Evolutionary conservation across 2,797 vertebrate genomes (phyloP).

Genomic region (Trachurus trachurus): DNA sequence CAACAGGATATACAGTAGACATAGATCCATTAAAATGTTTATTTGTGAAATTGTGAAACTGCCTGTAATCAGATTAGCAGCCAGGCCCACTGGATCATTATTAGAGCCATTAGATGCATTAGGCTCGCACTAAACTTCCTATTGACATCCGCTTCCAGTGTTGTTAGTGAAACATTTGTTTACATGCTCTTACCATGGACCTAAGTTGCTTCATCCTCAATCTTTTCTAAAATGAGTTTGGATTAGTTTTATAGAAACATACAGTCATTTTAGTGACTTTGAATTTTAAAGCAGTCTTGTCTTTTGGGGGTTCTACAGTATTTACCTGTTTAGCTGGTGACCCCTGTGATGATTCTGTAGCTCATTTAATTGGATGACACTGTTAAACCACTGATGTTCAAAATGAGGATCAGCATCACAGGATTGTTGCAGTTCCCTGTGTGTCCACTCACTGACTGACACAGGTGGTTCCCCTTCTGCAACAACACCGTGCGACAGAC

Average conservation of each 20-base stretch:
- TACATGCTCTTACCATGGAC: slow-evolving; percentile 9
- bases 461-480: neutral
- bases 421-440: neutral
- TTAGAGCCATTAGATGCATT: slow-evolving; percentile 52
- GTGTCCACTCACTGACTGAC: neutral
- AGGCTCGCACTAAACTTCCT: slow-evolving; percentile 24
- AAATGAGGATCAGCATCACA: neutral
- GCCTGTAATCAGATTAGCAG: slow-evolving; percentile 39
- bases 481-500: neutral
- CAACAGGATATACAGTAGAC: slow-evolving; percentile 35
- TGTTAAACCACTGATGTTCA: neutral
- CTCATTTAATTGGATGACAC: neutral
- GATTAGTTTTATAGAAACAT: neutral
- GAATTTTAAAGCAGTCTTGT: neutral
- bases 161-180: slow-evolving; percentile 25
- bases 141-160: slow-evolving; percentile 17
- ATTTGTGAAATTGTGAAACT: slow-evolving; percentile 34
- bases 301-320: neutral
- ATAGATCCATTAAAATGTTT: slow-evolving; percentile 33
- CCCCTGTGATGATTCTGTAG: neutral
- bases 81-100: slow-evolving; percentile 15
- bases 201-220: neutral
- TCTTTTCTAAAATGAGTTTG: too few relatives aligned
- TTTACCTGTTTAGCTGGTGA: too few relatives aligned
- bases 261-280: neutral